Evolutionary conservation across 2,888 invertebrate genomes (phyloP), one percentile per base, ranked within the genome.

Genomic region (Neoaliturus tenellus): DNA sequence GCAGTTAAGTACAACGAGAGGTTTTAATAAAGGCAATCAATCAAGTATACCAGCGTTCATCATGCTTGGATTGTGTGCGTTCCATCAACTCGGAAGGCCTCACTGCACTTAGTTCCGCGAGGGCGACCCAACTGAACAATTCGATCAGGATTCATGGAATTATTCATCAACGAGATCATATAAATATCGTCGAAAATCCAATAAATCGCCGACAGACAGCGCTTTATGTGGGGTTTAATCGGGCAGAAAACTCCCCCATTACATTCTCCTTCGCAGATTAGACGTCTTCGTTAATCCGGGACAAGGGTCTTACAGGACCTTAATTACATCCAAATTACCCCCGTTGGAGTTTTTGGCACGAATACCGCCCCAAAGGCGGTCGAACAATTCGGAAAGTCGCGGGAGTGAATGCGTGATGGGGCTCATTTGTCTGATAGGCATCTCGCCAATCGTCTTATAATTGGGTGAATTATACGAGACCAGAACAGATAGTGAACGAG

Each of bases 241-340:
- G 62, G 62, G 4, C 14, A 62, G 62, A 62, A 62, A 31, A 62
- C 62, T 62, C 28, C 28, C 62, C 28, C 62, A 28, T 25, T 8
- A 28, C 62, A 28, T 62, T 62, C 14, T 23, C 71, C 41, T 20
- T 14, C 73, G n/a, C 44, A 48, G 73, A 44, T 75, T 25, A 75
- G 48, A 44, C 73, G 69, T 67, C 67, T 67, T 58, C 58, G 58
- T 58, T 58, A 51, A 58, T 5, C 31, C 69, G 35, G 67, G 39
- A 39, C 33, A 33, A 69, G 39, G 41, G 41, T 17, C n/a, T 44
- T 75, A 75, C 73, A 75, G 44, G 44, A 17, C 28, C 73, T 75
- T 75, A 75, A 75, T 62, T 62, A 62, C 62, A 69, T 39, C 69
- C 69, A 69, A 69, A 69, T 75, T 75, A 75, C 73, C 73, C 73